Base-by-base conservation (phyloP, 2,113 vertebrate genomes). In the Austrofundulus limnaeus region DNA sequence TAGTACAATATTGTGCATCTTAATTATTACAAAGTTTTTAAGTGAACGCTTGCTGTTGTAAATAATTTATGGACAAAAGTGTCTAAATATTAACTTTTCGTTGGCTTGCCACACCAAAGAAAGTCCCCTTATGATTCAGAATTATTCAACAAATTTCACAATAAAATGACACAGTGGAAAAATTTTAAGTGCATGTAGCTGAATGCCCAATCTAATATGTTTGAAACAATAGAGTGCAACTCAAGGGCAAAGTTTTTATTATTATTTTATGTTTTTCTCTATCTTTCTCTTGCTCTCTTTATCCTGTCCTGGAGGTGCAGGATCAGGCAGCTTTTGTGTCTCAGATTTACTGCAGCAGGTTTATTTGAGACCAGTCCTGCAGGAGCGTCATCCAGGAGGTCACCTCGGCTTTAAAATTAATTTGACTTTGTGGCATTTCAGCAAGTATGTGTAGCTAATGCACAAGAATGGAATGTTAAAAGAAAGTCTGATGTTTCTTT, bases 371-470 rank as follows among this genome's bases (percentile, higher is more conserved):
- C 13, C 41, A 20, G 53, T 38, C 37, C 50, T 20, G 50, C 11
- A 1, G 19, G 11, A 47, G 23, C 16, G 3, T 46, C n/a, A 48
- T n/a, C 54, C 24, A 0, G 71, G 68, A 0, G 71, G 68, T 61
- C 45, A 58, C 1, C 42, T 9, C 53, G 47, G 59, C 67, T 31
- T 65, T 31, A 23, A 69, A 52, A 61, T 72, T 20, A 65, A 61
- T 68, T 28, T 20, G n/a, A n/a, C 13, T 34, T 59, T 20, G 61
- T 69, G 60, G 53, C 37, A 53, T 31, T 41, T 23, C 45, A 50
- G 31, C 2, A 51, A 20, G 68, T 34, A 63, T 56, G 34, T 70
- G 50, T 54, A 61, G 55, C 0, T 11, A 63, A 21, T n/a, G 16
- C 16, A 21, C 15, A 43, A 38, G 39, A 46, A 28, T 25, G 39